These are phyloP conservation scores for Amazona finschi DNA, from an alignment of 2,797 vertebrate species.

Conservation along the genomic window DNA sequence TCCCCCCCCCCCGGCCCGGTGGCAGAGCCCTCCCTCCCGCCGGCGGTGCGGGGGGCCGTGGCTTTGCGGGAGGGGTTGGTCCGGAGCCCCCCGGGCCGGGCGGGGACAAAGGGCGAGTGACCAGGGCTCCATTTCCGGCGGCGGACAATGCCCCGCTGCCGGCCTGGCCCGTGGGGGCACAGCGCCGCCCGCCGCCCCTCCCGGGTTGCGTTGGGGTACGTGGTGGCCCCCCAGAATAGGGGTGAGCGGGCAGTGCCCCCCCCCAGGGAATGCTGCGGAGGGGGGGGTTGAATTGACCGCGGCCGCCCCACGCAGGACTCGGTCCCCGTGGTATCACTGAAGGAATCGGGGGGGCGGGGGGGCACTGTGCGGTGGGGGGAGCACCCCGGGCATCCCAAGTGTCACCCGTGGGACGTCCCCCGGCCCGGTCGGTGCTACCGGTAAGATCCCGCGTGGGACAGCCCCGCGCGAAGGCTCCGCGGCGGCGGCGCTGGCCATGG, in stretches of 20 bases:
- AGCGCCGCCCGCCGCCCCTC: constrained; percentile 42
- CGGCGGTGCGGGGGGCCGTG: background rate
- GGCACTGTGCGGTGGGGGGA: fast-evolving
- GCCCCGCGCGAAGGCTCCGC: background rate
- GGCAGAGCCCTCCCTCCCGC: background rate
- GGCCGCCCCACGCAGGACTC: background rate
- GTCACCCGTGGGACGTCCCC: background rate
- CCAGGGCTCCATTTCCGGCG: constrained; percentile 79
- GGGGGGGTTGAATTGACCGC: background rate
- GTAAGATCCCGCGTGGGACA: background rate
- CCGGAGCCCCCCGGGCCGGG: background rate
- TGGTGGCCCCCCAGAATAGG: background rate
- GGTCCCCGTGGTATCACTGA: background rate
- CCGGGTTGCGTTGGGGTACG: background rate
- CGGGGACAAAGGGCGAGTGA: constrained; percentile 74
- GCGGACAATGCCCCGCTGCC: constrained; percentile 73
- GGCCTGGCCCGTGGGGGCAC: background rate
- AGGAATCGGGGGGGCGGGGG: fast-evolving
- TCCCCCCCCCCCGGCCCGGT: background rate
- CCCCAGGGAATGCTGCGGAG: too few relatives aligned
- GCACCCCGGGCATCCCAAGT: fast-evolving
- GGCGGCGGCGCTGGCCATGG: background rate
- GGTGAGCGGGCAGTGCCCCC: background rate
- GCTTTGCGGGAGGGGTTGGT: background rate
- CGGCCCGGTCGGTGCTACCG: background rate